Percentiles rank a stretch among this genome's conserved stretches.
Conservation (phyloP, 2,888 invertebrate genomes). For the Norana najaformis region DNA sequence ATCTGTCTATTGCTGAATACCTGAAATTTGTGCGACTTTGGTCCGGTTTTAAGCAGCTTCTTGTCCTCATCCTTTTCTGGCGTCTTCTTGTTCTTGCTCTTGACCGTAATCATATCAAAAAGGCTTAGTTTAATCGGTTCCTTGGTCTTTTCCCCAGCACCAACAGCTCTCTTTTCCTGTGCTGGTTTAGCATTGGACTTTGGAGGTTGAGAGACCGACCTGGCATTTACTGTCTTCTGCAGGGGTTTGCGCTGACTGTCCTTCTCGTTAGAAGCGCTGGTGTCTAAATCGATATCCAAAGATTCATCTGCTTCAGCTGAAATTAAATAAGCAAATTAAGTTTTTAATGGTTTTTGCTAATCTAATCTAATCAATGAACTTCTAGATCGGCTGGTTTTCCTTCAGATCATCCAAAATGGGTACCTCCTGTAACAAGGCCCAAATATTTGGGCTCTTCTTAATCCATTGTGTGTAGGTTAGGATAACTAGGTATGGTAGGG, state of each 20-base stretch:
- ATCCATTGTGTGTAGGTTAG: no score
- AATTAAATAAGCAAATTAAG: background rate
- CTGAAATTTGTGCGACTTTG: background rate
- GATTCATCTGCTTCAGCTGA: background rate
- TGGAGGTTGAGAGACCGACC: slow-evolving; percentile 8
- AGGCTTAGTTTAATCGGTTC: slow-evolving; percentile 57
- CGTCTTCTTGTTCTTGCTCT: background rate
- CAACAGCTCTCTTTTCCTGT: background rate
- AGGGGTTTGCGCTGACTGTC: background rate
- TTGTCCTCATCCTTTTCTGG: background rate
- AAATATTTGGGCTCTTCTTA: no score
- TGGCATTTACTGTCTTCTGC: background rate
- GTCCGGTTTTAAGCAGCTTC: background rate
- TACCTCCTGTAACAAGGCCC: no score
- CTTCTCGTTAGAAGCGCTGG: background rate
- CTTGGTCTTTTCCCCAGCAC: slow-evolving; percentile 54
- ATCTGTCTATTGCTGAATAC: background rate
- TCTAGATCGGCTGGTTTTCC: no score
- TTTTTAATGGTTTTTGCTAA: no score
- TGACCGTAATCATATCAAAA: slow-evolving; percentile 56
- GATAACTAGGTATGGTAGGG: no score
- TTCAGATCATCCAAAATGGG: no score
- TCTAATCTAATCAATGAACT: no score
- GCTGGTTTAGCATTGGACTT: background rate
- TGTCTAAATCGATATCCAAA: background rate